Conservation (phyloP, 2,888 invertebrate species). For the Drosophila macrothrix region DNA sequence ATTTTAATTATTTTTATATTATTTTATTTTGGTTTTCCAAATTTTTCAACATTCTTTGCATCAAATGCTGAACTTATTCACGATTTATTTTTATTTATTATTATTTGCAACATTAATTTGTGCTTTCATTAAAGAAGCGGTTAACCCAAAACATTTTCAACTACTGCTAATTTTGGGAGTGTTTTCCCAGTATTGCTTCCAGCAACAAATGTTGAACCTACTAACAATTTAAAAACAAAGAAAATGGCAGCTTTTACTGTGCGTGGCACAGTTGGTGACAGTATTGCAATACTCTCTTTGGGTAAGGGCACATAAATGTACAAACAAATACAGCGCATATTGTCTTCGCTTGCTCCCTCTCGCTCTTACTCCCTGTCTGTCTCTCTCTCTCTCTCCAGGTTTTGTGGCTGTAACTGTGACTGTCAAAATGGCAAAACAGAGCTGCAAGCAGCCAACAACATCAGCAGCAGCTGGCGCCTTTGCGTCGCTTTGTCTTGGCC, state of each 20-base stretch:
- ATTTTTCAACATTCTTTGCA: neutral
- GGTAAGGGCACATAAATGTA: slow-evolving; percentile 12
- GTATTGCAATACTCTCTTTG: neutral
- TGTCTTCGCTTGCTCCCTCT: slow-evolving; percentile 48
- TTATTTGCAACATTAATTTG: neutral
- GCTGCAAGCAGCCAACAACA: slow-evolving; percentile 33
- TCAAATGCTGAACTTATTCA: too few relatives aligned
- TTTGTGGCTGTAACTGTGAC: slow-evolving; percentile 34
- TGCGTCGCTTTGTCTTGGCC: slow-evolving; percentile 36
- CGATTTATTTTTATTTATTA: too few relatives aligned
- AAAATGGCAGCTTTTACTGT: neutral
- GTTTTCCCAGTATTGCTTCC: neutral
- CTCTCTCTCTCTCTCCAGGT: neutral
- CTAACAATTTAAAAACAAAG: neutral
- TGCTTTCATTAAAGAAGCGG: neutral
- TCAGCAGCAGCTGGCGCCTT: slow-evolving; percentile 1
- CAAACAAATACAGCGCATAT: slow-evolving; percentile 60
- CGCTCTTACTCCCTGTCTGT: neutral
- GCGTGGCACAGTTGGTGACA: neutral
- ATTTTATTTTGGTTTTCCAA: neutral
- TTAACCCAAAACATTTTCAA: neutral
- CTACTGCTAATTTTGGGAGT: neutral
- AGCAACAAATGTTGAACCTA: neutral
- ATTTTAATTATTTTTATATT: too few relatives aligned
- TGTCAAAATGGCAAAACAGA: slow-evolving; percentile 57